Evolutionary conservation across 2,113 vertebrate genomes (phyloP), one percentile per base, ranked within the genome.

Genomic region (Tympanuchus pallidicinctus): DNA sequence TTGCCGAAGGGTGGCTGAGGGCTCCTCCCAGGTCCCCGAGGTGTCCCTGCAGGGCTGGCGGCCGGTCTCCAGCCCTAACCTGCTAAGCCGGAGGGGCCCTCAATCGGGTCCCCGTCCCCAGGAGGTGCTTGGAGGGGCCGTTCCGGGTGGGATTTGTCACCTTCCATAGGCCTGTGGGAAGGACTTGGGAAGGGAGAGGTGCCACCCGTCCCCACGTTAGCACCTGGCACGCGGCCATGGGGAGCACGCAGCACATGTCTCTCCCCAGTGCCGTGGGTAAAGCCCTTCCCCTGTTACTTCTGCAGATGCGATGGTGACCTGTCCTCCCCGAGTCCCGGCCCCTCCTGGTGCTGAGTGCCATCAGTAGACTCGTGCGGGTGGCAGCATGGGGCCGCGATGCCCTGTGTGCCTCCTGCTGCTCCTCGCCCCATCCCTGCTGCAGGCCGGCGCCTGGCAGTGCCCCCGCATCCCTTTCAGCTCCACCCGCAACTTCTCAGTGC

Each of bases 401-500:
- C 8, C 3, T 1, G 0, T 7, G 13, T 82, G 63, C 54, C 38
- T 96, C 40, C 71, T 48, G 13, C 67, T 96, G 60, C 65, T 10
- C 2, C 52, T 96, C 0, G 0, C 76, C 40, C 50, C 89, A 25
- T 15, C 54, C 43, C 47, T 21, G 0, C 82, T 50, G 57, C 10
- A 8, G 4, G 4, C 60, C 0, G 0, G 48, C 0, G 0, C 72
- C 57, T 97, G 97, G 97, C 80, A 96, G 90, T 99, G 98, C 81
- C 97, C 97, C 11, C 95, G 93, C n/a, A 95, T 93, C 57, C 89
- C 96, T 20, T 98, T 97, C 20, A 96, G 93, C 30, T 83, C 97
- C 12, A 96, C 96, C 63, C 97, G 98, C 80, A 97, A 99, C 96
- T 99, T 98, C 93, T 98, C 98, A 0, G 85, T 99, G 48, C 85